Evolutionary conservation across 2,888 invertebrate species (phyloP).

Genomic region (Thumatha senex): DNA sequence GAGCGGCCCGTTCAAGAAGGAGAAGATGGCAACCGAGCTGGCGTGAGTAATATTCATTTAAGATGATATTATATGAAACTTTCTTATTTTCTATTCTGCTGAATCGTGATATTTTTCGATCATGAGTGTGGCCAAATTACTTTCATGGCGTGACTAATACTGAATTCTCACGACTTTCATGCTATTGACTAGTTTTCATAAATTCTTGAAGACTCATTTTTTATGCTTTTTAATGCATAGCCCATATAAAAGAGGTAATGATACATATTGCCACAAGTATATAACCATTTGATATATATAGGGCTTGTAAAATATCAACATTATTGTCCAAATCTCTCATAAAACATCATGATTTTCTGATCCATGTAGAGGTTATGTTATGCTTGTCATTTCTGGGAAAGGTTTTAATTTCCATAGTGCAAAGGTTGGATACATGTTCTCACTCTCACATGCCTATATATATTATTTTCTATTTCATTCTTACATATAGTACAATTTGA

Average conservation of each 20-base stretch:
- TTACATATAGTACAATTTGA: too few relatives aligned
- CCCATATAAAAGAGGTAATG: not conserved
- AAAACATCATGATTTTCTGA: not conserved
- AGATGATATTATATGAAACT: conserved; percentile 15
- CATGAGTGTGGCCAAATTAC: conserved; percentile 20
- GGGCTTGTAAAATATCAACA: not conserved
- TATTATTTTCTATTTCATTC: too few relatives aligned
- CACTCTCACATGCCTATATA: too few relatives aligned
- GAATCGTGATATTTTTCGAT: conserved; percentile 23
- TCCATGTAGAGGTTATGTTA: conserved; percentile 5
- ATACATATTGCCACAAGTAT: not conserved
- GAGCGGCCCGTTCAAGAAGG: conserved; percentile 80
- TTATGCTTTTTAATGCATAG: too few relatives aligned
- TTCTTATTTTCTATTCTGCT: conserved; percentile 13
- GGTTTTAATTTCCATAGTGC: not conserved
- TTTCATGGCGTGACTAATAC: conserved; percentile 26
- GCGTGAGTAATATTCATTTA: conserved; percentile 57
- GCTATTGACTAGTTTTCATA: conserved; percentile 31
- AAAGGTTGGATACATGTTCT: not conserved
- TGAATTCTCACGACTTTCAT: conserved; percentile 12
- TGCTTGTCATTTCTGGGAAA: not conserved
- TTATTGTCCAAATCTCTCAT: too few relatives aligned
- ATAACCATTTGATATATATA: not conserved
- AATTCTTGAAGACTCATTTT: conserved; percentile 10
- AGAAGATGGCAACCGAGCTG: conserved; percentile 80